Percentiles rank a stretch among this genome's conserved stretches.
Evolutionary conservation across 2,888 invertebrate genomes (phyloP).

Genomic region (Xestia c-nigrum): DNA sequence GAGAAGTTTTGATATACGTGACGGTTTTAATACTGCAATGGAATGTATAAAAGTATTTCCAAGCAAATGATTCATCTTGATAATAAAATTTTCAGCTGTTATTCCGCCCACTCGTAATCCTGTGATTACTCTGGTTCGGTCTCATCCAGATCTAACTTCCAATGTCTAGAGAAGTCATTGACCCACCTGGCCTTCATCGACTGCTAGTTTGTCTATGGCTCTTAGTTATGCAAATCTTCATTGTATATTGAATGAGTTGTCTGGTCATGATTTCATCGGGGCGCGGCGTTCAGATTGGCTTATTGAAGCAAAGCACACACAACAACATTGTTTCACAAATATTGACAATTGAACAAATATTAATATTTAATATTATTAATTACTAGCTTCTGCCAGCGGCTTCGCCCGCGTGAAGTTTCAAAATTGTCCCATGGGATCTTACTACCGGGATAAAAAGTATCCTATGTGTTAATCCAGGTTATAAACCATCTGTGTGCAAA

Average conservation of each 20-base stretch:
- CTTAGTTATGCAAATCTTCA: slow-evolving; percentile 45
- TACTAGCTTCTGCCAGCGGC: too few relatives aligned
- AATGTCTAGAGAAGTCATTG: slow-evolving; percentile 46
- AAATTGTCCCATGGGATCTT: too few relatives aligned
- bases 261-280: slow-evolving; percentile 30
- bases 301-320: slow-evolving; percentile 17
- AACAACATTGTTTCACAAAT: slow-evolving; percentile 2
- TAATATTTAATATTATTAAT: too few relatives aligned
- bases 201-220: slow-evolving; percentile 56
- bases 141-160: slow-evolving; percentile 42
- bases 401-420: too few relatives aligned
- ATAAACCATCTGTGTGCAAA: too few relatives aligned
- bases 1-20: slow-evolving; percentile 1
- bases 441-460: too few relatives aligned
- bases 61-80: slow-evolving; percentile 42
- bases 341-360: slow-evolving; percentile 23
- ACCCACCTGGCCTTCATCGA: slow-evolving; percentile 50
- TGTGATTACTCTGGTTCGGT: slow-evolving; percentile 44
- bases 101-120: slow-evolving; percentile 38
- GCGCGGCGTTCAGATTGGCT: background rate
- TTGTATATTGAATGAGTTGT: slow-evolving; percentile 34
- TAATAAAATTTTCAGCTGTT: slow-evolving; percentile 47
- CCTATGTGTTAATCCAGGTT: too few relatives aligned
- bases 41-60: slow-evolving; percentile 18
- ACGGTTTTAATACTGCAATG: slow-evolving; percentile 7